Base-by-base conservation (phyloP, 2,888 invertebrate genomes). In the Volucella inanis region DNA sequence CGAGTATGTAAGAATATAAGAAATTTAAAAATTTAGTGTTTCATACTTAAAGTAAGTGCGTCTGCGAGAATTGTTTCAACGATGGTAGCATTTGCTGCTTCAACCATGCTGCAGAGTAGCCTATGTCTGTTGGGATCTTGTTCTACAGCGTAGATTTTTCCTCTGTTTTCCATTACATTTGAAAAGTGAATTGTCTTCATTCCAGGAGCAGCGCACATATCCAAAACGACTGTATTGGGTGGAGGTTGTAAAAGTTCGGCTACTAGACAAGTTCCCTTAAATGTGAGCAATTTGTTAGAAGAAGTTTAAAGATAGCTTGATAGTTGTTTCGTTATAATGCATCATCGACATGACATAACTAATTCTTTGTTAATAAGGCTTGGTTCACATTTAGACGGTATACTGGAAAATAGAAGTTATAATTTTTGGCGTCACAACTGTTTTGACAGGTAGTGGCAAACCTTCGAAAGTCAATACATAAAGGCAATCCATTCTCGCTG, bases 171-270 rank as follows among this genome's bases (percentile, higher is more conserved):
- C 92, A 98, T 94, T 14, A 95, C 93, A 11, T 97, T 96, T 11
- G 98, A 98, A 3, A 98, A 91, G 90, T 98, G 98, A 11, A 97
- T 95, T 0, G 98, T 97, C 93, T 98, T 98, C 96, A 97, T 98
- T 49, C 99, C 99, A 0, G 99, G 99, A 0, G 99, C 99, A 0
- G 99, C 98, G 91, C 99, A 99, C 94, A 98, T 96, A 91, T 99
- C 99, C 78, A 99, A 91, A 1, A 97, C 96, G 0, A 93, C 93
- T 87, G 96, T 94, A 9, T 96, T 96, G 0, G 94, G 92, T 0
- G 94, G 92, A 0, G 98, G 96, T 61, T 95, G 94, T 50, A 99
- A 92, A 0, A 98, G 92, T 87, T 95, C 94, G 0, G 96, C 95
- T 0, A 98, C 96, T 88, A 99, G 92, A 90, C 98, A 97, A 88